These are phyloP conservation scores for Chelidonichthys spinosus DNA, from an alignment of 2,797 vertebrate species.

Conservation along the genomic window DNA sequence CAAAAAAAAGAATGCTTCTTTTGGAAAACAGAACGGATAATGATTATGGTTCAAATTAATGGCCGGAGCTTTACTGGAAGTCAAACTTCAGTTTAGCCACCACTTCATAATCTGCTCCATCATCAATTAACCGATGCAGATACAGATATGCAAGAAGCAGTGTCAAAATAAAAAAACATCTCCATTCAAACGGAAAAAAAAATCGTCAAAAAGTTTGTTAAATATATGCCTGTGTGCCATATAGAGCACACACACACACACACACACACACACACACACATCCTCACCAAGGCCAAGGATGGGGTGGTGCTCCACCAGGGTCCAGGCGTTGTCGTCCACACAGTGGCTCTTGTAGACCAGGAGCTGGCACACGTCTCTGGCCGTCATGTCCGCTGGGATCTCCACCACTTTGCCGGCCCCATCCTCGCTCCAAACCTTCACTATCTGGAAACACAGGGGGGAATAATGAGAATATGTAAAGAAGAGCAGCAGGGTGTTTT, in stretches of 20 bases:
- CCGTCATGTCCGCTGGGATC: conserved; percentile 95
- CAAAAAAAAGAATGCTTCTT: background rate
- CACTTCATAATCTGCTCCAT: background rate
- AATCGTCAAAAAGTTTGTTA: background rate
- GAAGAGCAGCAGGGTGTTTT: conserved; percentile 16
- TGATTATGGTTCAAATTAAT: background rate
- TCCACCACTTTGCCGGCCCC: conserved; percentile 96
- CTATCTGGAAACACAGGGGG: conserved; percentile 86
- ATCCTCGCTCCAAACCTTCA: conserved; percentile 97
- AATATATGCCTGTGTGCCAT: background rate
- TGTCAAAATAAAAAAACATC: background rate
- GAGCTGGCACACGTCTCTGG: conserved; percentile 95
- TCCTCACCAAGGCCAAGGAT: conserved; percentile 90
- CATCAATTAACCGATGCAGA: background rate
- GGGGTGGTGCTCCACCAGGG: conserved; percentile 95
- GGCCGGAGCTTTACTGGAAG: background rate
- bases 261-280: background rate
- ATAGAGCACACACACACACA: background rate
- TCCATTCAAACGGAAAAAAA: background rate
- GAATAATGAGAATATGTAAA: conserved; percentile 1
- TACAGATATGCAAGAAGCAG: background rate
- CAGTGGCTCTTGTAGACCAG: conserved; percentile 98
- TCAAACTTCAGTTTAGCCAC: background rate
- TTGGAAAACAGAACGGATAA: background rate
- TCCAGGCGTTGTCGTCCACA: conserved; percentile 97